phyloP scores from a whole-genome alignment of 1,140 invertebrate species.

The Monomorium pharaonis region DNA sequence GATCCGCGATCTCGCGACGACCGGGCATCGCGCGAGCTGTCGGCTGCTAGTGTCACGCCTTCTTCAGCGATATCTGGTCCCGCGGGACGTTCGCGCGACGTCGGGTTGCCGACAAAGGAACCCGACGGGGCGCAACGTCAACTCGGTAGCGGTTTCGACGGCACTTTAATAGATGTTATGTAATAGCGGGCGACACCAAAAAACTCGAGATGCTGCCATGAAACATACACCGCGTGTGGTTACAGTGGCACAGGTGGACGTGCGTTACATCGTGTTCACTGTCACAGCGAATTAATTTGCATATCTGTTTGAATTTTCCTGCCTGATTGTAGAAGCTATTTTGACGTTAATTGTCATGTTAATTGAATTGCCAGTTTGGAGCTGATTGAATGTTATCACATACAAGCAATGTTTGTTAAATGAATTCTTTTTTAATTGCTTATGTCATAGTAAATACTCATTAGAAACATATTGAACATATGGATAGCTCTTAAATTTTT shows the following conservation, averaged over 20 bases:
- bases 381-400: not conserved
- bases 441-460: not conserved
- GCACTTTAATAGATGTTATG: constrained; percentile 76
- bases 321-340: not conserved
- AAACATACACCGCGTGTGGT: constrained; percentile 41
- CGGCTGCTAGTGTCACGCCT: constrained; percentile 78
- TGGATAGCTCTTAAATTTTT: not conserved
- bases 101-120: not conserved
- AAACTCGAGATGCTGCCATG: constrained; percentile 78
- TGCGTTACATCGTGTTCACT: not conserved
- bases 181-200: constrained; percentile 74
- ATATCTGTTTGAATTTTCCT: not conserved
- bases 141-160: constrained; percentile 16
- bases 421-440: not conserved
- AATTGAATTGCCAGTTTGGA: not conserved
- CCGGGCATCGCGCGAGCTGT: constrained; percentile 63
- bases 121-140: not conserved
- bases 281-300: not conserved
- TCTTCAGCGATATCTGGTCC: not conserved
- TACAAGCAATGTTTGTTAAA: not conserved
- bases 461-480: constrained; percentile 6
- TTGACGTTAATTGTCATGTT: not conserved
- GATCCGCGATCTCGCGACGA: not conserved
- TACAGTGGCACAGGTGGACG: not conserved
- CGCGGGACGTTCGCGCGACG: not conserved